phyloP scores from a whole-genome alignment of 2,113 vertebrate species.

The Tricholaema leucomelas region DNA sequence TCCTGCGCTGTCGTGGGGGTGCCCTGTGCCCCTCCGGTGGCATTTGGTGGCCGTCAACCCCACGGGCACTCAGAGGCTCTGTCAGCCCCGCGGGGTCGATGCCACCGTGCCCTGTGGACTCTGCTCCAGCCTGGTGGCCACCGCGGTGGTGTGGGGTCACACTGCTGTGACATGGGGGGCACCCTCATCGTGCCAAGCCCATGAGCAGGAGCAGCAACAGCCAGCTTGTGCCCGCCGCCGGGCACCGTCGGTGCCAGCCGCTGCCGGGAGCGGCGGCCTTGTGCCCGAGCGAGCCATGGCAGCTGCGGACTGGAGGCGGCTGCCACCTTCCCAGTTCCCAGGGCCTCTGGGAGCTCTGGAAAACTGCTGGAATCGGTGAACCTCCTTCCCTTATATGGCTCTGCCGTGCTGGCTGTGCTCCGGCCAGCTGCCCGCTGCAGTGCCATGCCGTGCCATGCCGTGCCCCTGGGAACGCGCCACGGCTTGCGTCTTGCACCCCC shows the following conservation, averaged over 20 bases:
- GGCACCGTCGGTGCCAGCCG: conserved; percentile 26
- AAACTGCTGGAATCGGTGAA: conserved; percentile 43
- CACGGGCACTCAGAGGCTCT: background rate
- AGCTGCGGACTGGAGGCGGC: conserved; percentile 15
- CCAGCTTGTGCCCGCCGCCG: background rate
- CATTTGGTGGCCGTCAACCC: background rate
- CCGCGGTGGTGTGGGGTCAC: background rate
- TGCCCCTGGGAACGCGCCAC: conserved; percentile 17
- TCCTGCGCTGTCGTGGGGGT: background rate
- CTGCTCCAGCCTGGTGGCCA: rapidly evolving
- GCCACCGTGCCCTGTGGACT: background rate
- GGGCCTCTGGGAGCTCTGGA: conserved; percentile 24
- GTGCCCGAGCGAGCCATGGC: background rate
- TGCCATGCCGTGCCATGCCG: background rate
- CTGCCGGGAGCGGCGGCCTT: background rate
- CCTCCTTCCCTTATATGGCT: conserved; percentile 54
- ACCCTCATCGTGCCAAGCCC: background rate
- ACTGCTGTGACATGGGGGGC: background rate
- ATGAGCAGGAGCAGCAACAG: background rate
- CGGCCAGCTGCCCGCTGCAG: background rate
- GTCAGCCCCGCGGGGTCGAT: background rate
- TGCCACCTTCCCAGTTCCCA: background rate
- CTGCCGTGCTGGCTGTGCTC: background rate
- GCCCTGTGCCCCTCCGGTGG: background rate
- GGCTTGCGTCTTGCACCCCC: background rate